Conservation (phyloP, 2,113 vertebrate genomes). For the Nyctereutes procyonoides region DNA sequence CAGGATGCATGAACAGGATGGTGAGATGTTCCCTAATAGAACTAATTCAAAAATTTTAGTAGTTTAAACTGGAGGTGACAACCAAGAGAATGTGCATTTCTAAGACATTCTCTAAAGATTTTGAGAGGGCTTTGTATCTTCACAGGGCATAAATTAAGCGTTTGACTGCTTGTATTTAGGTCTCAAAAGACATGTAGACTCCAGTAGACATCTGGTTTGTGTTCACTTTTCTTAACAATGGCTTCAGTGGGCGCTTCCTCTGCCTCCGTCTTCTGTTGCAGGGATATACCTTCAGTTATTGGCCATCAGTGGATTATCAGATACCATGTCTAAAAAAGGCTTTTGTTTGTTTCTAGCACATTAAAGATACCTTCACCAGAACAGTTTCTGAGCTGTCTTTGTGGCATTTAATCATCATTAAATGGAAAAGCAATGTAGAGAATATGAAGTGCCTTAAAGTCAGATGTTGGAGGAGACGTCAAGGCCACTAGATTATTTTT, state of each 20-base stretch:
- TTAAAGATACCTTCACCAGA: neutral
- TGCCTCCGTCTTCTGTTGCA: neutral
- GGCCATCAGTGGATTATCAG: neutral
- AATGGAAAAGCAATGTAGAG: neutral
- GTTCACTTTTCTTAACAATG: neutral
- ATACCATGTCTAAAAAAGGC: neutral
- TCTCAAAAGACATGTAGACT: neutral
- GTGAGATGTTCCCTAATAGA: constrained; percentile 1
- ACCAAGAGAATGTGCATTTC: neutral
- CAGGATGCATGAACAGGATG: neutral
- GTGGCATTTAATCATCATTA: neutral
- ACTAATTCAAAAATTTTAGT: constrained; percentile 6
- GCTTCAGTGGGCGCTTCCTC: neutral
- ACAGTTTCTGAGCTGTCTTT: neutral
- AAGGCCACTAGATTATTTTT: neutral
- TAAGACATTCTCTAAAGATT: constrained; percentile 44
- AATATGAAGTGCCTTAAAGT: neutral
- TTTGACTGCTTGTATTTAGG: neutral
- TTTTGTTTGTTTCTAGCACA: neutral
- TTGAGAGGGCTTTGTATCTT: constrained; percentile 18
- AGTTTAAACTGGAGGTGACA: constrained; percentile 39
- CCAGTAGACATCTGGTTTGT: neutral
- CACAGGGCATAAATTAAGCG: neutral
- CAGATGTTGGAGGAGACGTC: neutral
- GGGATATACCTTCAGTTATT: neutral